Evolutionary conservation across 2,888 invertebrate genomes (phyloP), one percentile per base, ranked within the genome.

Genomic region (Acanthosepion pharaonis): DNA sequence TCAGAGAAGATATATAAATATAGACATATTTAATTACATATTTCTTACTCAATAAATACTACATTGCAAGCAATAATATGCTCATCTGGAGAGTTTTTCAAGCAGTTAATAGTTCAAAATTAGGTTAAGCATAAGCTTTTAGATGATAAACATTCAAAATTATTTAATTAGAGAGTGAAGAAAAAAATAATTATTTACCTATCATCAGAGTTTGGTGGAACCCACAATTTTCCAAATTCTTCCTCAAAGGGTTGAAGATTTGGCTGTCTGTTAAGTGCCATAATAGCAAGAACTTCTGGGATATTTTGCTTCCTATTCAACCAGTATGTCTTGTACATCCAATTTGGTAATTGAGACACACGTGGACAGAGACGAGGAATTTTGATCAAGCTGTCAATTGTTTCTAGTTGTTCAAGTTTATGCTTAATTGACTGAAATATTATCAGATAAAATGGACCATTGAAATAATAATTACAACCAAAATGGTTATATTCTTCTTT

Each of bases 391-490:
- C 96, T 95, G 28, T 95, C 95, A 23, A 96, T 95, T 94, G 55
- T 48, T 59, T 96, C 96, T 42, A 96, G 91, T 33, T 96, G 96
- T 15, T 95, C 95, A 64, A 97, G 94, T 94, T 96, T 96, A 48
- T 96, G 94, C 93, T 96, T 95, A n/a, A 96, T 95, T 95, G 96
- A 96, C 51, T 95, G 95, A 94, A 96, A 97, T n/a, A 97, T 96
- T 49, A 96, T 95, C 92, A 97, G 96, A 94, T 96, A 96, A 95
- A 97, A 96, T 8, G 97, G 97, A 15, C 97, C 97, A 9, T 96
- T 95, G 94, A 95, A 96, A 94, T 96, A 97, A 51, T 96, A 96
- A 94, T 97, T 97, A 95, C 97, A 97, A 42, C 96, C 96, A 5
- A 95, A 95, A 33, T 95, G 95, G 95, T 97, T 97, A 95, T 96